Base-by-base conservation (phyloP, 2,113 vertebrate species). In the Mellivora capensis region DNA sequence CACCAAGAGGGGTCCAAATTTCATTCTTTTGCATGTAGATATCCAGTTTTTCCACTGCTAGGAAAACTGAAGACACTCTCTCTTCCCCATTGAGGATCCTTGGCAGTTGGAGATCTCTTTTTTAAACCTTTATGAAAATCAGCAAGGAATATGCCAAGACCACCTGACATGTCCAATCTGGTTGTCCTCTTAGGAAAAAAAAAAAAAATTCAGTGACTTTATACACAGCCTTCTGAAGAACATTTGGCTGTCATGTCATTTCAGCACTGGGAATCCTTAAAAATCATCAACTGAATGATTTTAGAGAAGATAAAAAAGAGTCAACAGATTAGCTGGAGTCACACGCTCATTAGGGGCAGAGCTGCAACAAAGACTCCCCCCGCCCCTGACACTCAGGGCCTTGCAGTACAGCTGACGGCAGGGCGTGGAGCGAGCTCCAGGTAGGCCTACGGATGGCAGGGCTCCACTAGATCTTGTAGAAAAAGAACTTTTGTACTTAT, bases 111-210 rank as follows among this genome's bases (percentile, higher is more conserved):
- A 49, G 14, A 87, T 49, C 27, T 80, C 52, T 62, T 80, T n/a
- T 57, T 29, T 57, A 47, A 79, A 52, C 23, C 64, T 96, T 88
- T 91, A 61, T 69, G 34, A 95, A 97, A 95, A 94, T 62, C 34
- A 87, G 34, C 39, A 88, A 67, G 17, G 25, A 96, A 69, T 61
- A 67, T 83, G 21, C 62, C 47, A 54, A 93, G 54, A 87, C 57
- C 37, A 72, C 6, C 64, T 61, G 25, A 59, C 57, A 76, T 64
- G 17, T 64, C 37, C 80, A 84, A 39, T 74, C 39, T 42, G 21
- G 18, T 59, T 59, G 25, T 88, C 12, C 3, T 80, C 57, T 84
- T 87, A 3, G 29, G 6, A 64, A 69, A 7, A 64, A 69, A 69
- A 67, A 90, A 83, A 74, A 80, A 80, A 69, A 84, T 57, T 87